phyloP scores from a whole-genome alignment of 2,888 invertebrate genomes.

The Orchestes rusci region DNA sequence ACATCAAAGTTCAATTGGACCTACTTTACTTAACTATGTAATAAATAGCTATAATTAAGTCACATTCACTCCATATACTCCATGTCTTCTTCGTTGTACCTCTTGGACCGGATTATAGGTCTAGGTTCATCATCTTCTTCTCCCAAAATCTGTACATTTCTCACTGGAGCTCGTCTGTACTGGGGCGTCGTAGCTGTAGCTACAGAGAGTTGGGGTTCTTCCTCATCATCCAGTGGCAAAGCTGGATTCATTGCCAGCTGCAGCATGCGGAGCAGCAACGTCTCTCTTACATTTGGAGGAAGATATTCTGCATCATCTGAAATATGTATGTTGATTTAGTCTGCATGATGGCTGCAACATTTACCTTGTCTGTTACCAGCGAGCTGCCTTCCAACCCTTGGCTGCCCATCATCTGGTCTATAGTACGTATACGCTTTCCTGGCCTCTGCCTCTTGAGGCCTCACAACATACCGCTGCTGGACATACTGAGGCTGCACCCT shows the following conservation, averaged over 20 bases:
- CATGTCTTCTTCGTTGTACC: constrained; percentile 29
- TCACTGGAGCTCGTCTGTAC: constrained; percentile 53
- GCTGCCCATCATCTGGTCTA: too few relatives aligned
- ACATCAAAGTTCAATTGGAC: neutral
- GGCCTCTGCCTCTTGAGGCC: constrained; percentile 13
- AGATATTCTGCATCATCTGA: constrained; percentile 53
- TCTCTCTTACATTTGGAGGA: constrained; percentile 64
- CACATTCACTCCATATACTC: constrained; percentile 24
- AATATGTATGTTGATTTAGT: too few relatives aligned
- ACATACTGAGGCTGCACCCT: constrained; percentile 17
- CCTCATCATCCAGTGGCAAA: constrained; percentile 39
- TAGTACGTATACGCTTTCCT: too few relatives aligned
- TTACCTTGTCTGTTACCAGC: too few relatives aligned
- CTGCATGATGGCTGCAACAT: too few relatives aligned
- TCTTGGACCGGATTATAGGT: constrained; percentile 27
- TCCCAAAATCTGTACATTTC: constrained; percentile 66
- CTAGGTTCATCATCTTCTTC: constrained; percentile 46
- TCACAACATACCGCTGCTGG: constrained; percentile 9
- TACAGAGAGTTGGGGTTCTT: constrained; percentile 25
- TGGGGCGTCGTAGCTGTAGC: constrained; percentile 43
- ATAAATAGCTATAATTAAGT: neutral
- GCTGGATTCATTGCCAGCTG: constrained; percentile 64
- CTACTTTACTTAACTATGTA: neutral
- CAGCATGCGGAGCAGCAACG: constrained; percentile 63
- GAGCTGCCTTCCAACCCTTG: too few relatives aligned